phyloP scores from a whole-genome alignment of 2,888 invertebrate species.

The Phania funesta region DNA sequence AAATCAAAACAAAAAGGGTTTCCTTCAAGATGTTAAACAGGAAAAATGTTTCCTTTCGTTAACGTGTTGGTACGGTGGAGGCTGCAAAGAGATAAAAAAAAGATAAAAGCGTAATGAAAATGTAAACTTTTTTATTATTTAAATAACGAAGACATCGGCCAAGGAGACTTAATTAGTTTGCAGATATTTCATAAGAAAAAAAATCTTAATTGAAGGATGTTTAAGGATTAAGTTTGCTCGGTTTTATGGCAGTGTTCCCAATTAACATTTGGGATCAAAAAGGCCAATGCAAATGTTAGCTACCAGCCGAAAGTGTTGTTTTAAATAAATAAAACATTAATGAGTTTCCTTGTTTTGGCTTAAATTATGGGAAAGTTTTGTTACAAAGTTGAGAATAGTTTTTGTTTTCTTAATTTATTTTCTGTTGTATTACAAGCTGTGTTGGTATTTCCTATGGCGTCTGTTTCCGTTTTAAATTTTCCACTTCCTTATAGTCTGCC shows the following conservation, averaged over 20 bases:
- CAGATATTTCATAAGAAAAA: slow-evolving; percentile 8
- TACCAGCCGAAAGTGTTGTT: background rate
- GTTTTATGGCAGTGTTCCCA: slow-evolving; percentile 12
- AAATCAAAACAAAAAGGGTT: background rate
- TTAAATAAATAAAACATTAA: slow-evolving; percentile 54
- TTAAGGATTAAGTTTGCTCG: background rate
- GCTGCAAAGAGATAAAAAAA: slow-evolving; percentile 53
- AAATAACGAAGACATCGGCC: background rate
- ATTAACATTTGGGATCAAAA: slow-evolving; percentile 49
- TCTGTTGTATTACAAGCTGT: slow-evolving; percentile 34
- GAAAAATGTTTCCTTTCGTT: background rate
- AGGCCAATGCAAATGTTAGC: slow-evolving; percentile 2
- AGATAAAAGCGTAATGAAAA: background rate
- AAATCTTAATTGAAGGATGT: background rate
- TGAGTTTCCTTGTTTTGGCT: slow-evolving; percentile 22
- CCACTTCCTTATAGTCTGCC: slow-evolving; percentile 44
- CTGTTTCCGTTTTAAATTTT: slow-evolving; percentile 57
- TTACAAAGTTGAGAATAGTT: background rate
- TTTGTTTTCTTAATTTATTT: background rate
- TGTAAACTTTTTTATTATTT: slow-evolving; percentile 14
- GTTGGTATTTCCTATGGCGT: slow-evolving; percentile 54
- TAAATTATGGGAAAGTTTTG: background rate
- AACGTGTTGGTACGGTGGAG: background rate
- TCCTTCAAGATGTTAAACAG: slow-evolving; percentile 11
- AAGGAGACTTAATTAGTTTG: slow-evolving; percentile 48